Percentiles rank a stretch among this genome's conserved stretches.
Conservation (phyloP, 2,113 vertebrate species). For the Halichoerus grypus region DNA sequence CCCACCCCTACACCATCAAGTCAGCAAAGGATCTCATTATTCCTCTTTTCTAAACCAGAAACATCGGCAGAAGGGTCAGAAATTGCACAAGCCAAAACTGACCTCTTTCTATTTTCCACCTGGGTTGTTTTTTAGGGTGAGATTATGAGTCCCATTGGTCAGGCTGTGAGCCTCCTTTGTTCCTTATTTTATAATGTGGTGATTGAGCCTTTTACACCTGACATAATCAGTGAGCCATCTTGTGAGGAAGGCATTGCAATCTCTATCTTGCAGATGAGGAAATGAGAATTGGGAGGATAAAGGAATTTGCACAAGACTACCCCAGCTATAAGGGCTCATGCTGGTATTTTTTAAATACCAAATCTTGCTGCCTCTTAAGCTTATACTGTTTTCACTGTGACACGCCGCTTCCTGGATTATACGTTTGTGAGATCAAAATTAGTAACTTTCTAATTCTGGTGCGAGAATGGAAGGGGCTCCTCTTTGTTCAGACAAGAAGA, state of each 20-base stretch:
- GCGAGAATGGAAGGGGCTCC: not conserved
- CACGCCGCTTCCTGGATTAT: not conserved
- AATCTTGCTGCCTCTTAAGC: not conserved
- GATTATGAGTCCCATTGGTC: not conserved
- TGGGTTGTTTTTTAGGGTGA: not conserved
- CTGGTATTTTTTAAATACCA: not conserved
- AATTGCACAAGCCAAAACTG: not conserved
- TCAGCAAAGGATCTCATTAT: not conserved
- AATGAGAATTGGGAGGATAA: slow-evolving; percentile 9
- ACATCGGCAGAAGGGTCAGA: not conserved
- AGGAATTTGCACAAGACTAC: not conserved
- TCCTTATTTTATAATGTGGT: slow-evolving; percentile 28
- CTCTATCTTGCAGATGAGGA: slow-evolving; percentile 40
- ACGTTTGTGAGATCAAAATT: slow-evolving; percentile 16
- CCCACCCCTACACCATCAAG: not conserved
- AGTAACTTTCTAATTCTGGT: slow-evolving; percentile 25
- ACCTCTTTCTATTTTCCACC: not conserved
- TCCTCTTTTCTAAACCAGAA: slow-evolving; percentile 22
- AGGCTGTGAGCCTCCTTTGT: not conserved
- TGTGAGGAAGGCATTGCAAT: not conserved
- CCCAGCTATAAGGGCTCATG: not conserved
- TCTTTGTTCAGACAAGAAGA: slow-evolving; percentile 47
- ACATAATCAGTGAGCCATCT: not conserved
- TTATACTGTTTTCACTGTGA: slow-evolving; percentile 6
- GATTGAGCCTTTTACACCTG: not conserved